Evolutionary conservation across 2,888 invertebrate genomes (phyloP).

Genomic region (Chloroclysta siterata): DNA sequence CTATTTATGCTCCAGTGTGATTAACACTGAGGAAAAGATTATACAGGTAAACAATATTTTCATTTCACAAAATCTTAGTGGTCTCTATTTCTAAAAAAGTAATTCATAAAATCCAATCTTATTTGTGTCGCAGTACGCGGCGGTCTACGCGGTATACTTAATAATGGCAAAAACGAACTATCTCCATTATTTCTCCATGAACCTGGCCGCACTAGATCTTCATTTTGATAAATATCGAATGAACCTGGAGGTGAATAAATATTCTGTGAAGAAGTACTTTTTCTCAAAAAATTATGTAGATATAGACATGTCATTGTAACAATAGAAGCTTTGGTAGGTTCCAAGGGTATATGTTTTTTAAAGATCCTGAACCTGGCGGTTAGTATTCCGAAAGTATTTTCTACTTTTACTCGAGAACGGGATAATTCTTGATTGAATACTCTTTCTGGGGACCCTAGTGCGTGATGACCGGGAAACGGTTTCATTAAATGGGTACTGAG

Average conservation of each 20-base stretch:
- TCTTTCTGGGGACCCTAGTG: too few relatives aligned
- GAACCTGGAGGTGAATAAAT: constrained; percentile 14
- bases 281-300: constrained; percentile 12
- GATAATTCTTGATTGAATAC: too few relatives aligned
- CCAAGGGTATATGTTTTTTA: constrained; percentile 13
- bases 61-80: constrained; percentile 12
- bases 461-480: too few relatives aligned
- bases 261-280: constrained; percentile 14
- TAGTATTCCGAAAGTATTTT: constrained; percentile 15
- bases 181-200: constrained; percentile 12
- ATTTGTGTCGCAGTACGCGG: constrained; percentile 14
- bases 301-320: constrained; percentile 14
- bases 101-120: constrained; percentile 12
- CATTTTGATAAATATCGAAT: constrained; percentile 15
- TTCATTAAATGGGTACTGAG: too few relatives aligned
- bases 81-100: constrained; percentile 12
- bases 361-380: constrained; percentile 13
- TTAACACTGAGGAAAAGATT: constrained; percentile 12
- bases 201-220: constrained; percentile 11
- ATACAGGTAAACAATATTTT: constrained; percentile 14
- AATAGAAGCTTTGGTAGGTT: constrained; percentile 14
- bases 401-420: too few relatives aligned
- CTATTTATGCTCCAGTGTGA: constrained; percentile 12
- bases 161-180: constrained; percentile 14
- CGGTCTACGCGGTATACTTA: constrained; percentile 12